These are phyloP conservation scores for Eira barbara DNA, from an alignment of 2,113 vertebrate species.

Conservation along the genomic window DNA sequence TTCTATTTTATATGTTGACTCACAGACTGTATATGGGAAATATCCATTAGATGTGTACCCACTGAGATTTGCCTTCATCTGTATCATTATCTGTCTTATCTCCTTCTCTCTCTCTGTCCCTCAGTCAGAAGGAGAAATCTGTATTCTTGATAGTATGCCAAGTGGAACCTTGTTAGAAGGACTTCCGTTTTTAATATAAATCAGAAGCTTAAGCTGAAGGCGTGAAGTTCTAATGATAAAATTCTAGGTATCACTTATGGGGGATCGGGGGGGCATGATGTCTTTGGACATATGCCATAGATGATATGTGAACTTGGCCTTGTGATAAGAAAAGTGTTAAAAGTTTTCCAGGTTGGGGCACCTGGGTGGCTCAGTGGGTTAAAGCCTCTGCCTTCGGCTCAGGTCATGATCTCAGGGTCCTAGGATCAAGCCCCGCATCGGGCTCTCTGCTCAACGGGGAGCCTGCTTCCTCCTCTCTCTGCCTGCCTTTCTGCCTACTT, in stretches of 20 bases:
- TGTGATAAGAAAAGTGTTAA: background rate
- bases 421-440: too few relatives aligned
- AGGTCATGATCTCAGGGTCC: too few relatives aligned
- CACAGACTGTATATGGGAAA: background rate
- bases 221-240: background rate
- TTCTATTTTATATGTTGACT: background rate
- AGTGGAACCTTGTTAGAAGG: background rate
- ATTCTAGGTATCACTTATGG: background rate
- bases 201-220: background rate
- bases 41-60: background rate
- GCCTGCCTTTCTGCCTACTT: too few relatives aligned
- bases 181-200: slow-evolving; percentile 30
- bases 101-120: background rate
- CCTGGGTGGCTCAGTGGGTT: too few relatives aligned
- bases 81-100: background rate
- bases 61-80: background rate
- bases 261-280: background rate
- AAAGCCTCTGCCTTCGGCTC: too few relatives aligned
- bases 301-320: background rate
- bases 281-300: background rate
- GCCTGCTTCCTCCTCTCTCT: too few relatives aligned
- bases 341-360: background rate
- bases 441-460: too few relatives aligned
- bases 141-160: background rate
- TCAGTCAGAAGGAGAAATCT: background rate